phyloP scores from a whole-genome alignment of 2,797 vertebrate species.

The Aldrovandia affinis region DNA sequence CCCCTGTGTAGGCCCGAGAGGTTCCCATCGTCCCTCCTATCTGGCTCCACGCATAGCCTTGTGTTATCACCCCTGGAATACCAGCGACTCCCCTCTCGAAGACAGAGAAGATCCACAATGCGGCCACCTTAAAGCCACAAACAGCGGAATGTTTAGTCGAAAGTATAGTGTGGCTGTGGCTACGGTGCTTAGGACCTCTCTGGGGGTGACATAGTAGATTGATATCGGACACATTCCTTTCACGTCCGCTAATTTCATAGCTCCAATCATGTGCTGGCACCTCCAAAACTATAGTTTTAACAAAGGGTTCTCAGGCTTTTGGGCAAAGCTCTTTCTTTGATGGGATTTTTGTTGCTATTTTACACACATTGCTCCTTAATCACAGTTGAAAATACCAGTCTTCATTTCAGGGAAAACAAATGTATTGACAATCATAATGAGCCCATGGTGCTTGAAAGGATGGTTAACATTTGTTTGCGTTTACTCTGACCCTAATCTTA shows the following conservation, averaged over 20 bases:
- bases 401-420: not conserved
- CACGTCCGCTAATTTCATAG: slow-evolving; percentile 64
- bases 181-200: slow-evolving; percentile 69
- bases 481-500: no score
- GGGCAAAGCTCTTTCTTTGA: not conserved
- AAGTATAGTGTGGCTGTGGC: slow-evolving; percentile 38
- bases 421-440: not conserved
- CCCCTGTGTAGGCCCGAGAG: slow-evolving; percentile 72
- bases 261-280: slow-evolving; percentile 56
- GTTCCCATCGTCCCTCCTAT: slow-evolving; percentile 67
- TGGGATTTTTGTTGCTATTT: not conserved
- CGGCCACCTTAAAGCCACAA: slow-evolving; percentile 55
- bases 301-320: slow-evolving; percentile 50
- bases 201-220: slow-evolving; percentile 73
- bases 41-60: slow-evolving; percentile 67
- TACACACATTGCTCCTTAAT: not conserved
- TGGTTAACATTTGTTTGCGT: not conserved
- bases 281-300: slow-evolving; percentile 56
- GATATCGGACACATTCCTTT: slow-evolving; percentile 77
- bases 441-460: not conserved
- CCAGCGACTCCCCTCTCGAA: slow-evolving; percentile 76
- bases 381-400: not conserved
- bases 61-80: slow-evolving; percentile 78
- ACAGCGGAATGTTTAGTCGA: slow-evolving; percentile 70
- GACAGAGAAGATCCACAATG: slow-evolving; percentile 69